A percentile compares a stretch with the other conserved stretches of the same genome.
These are phyloP conservation scores for Deilephila porcellus DNA, from an alignment of 2,888 invertebrate species.

Conservation along the genomic window DNA sequence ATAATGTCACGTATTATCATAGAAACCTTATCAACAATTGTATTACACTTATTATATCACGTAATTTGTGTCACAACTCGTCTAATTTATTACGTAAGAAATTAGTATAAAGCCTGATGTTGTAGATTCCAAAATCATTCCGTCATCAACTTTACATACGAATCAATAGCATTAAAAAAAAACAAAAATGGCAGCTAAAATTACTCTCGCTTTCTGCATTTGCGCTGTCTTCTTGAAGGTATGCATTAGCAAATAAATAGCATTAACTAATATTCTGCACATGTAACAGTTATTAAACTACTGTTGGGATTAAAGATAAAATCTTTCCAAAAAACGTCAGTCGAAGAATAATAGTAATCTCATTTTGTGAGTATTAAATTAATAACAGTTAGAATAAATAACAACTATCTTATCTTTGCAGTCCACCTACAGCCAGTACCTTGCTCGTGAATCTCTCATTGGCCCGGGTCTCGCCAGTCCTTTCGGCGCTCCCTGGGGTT, in stretches of 20 bases:
- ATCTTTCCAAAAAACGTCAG: too few relatives aligned
- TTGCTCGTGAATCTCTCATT: conserved; percentile 26
- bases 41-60: neutral
- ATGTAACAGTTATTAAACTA: too few relatives aligned
- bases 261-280: too few relatives aligned
- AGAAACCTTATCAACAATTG: neutral
- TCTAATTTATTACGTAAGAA: neutral
- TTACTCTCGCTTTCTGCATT: neutral
- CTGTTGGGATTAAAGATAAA: neutral
- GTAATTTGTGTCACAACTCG: conserved; percentile 15
- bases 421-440: conserved; percentile 33
- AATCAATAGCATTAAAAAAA: neutral
- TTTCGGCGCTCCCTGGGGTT: conserved; percentile 22
- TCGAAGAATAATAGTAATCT: too few relatives aligned
- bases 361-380: too few relatives aligned
- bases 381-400: too few relatives aligned
- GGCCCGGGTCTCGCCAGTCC: conserved; percentile 2
- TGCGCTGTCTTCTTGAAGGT: conserved; percentile 13
- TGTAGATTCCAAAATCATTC: neutral
- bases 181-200: conserved; percentile 10
- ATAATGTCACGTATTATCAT: conserved; percentile 5
- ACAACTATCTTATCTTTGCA: conserved; percentile 9
- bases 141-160: neutral
- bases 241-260: neutral
- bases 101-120: conserved; percentile 2